Evolutionary conservation across 2,113 vertebrate species (phyloP), one percentile per base, ranked within the genome.

Genomic region (Leucopsar rothschildi): DNA sequence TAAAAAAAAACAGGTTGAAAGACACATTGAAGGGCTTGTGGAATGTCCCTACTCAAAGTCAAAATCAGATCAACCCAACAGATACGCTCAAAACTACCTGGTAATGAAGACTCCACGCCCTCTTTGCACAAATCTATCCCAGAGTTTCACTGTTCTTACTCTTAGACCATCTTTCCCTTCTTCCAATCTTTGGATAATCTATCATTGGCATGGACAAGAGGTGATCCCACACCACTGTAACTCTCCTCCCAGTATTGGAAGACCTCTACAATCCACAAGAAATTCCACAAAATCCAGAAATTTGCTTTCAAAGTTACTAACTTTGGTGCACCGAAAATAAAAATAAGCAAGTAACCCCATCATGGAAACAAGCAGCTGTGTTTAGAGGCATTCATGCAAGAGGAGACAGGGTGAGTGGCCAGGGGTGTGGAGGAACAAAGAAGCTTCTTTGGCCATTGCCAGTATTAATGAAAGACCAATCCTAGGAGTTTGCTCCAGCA

Each of bases 401-500:
- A 73, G 37, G 11, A 71, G 66, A 80, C 19, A 70, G 40, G 18
- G n/a, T 88, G 44, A 86, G 64, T 55, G 39, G 50, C 60, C 72
- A 81, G 29, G 55, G 60, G 39, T 23, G 17, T 44, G 47, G 47
- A 81, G 44, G 69, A 93, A 88, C 91, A 97, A 94, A 92, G 92
- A 37, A 93, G 31, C 35, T 92, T 31, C 72, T 92, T 80, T 92
- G 56, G 72, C 33, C 59, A 50, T 50, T 95, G 86, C 72, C 60
- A 81, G 66, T 45, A 86, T 76, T 94, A 85, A 69, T 80, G 82
- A 94, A 92, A 96, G 80, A 86, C 31, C 76, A 73, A 56, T 86
- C 64, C 60, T 78, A 75, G 80, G 64, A 93, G 60, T 90, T 90
- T 93, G 56, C 60, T 94, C 76, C 82, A 83, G 90, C 76, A 95